Evolutionary conservation across 2,797 vertebrate species (phyloP).

Genomic region (Paguma larvata): DNA sequence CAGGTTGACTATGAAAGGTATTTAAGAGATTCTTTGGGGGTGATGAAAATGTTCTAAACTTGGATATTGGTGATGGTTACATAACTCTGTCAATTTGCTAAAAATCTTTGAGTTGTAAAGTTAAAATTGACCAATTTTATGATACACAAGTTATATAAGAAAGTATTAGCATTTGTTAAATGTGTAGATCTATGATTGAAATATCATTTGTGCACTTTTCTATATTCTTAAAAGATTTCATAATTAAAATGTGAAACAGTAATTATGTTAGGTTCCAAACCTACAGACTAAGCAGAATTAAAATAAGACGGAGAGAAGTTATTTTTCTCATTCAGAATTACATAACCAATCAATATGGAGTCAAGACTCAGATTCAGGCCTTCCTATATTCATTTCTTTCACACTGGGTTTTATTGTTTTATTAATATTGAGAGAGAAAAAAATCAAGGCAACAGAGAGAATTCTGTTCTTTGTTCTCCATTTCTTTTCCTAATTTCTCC

Average conservation of each 20-base stretch:
- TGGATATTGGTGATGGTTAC: neutral
- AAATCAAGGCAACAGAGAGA: neutral
- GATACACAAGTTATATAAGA: neutral
- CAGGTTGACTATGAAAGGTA: fast-evolving
- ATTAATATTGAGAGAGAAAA: neutral
- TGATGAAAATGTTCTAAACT: neutral
- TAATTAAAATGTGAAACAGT: constrained; percentile 52
- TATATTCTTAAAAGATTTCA: constrained; percentile 52
- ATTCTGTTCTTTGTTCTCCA: neutral
- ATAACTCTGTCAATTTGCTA: neutral
- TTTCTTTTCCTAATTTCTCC: neutral
- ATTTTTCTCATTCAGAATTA: constrained; percentile 4
- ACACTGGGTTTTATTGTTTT: neutral
- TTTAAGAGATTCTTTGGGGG: neutral
- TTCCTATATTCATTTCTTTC: constrained; percentile 30
- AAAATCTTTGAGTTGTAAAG: constrained; percentile 27
- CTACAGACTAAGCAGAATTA: constrained; percentile 29
- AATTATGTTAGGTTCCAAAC: constrained; percentile 42
- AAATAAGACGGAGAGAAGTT: neutral
- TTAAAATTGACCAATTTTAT: constrained; percentile 17
- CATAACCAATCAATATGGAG: neutral
- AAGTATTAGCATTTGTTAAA: constrained; percentile 37
- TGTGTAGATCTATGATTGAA: neutral
- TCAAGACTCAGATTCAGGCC: neutral
- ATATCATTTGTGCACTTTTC: neutral